Evolutionary conservation across 2,797 vertebrate species (phyloP).

Genomic region (Psittacula derbiana): DNA sequence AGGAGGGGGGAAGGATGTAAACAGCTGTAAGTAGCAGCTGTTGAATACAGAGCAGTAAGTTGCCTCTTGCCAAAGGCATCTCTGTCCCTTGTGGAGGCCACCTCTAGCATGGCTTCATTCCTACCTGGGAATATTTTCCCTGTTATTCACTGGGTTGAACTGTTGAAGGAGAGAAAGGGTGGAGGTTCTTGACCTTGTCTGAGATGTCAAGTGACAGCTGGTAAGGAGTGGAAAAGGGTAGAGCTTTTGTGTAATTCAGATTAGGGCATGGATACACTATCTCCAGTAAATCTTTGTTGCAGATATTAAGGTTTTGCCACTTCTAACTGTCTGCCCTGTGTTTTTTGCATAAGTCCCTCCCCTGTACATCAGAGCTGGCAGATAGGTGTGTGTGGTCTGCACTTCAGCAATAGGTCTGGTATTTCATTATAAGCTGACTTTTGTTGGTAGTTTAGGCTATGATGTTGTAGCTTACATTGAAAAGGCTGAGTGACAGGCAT

Average conservation of each 20-base stretch:
- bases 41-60: not conserved
- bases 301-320: not conserved
- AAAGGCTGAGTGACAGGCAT: not conserved
- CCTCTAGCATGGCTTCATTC: not conserved
- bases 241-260: not conserved
- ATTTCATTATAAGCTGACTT: not conserved
- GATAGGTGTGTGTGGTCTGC: not conserved
- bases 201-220: not conserved
- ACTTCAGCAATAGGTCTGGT: not conserved
- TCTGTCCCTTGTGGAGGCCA: not conserved
- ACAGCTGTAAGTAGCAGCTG: constrained; percentile 43
- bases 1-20: not conserved
- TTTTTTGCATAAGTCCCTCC: not conserved
- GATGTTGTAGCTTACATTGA: not conserved
- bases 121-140: fast-evolving
- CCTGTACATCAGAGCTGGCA: not conserved
- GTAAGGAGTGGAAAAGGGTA: not conserved
- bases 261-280: not conserved
- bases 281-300: not conserved
- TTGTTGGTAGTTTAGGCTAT: not conserved
- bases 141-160: not conserved
- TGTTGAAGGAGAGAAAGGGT: not conserved
- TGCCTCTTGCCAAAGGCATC: not conserved
- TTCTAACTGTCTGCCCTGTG: not conserved
- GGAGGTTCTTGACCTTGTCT: not conserved